Base-by-base conservation (phyloP, 2,888 invertebrate species). In the Iselma pallidipennis region DNA sequence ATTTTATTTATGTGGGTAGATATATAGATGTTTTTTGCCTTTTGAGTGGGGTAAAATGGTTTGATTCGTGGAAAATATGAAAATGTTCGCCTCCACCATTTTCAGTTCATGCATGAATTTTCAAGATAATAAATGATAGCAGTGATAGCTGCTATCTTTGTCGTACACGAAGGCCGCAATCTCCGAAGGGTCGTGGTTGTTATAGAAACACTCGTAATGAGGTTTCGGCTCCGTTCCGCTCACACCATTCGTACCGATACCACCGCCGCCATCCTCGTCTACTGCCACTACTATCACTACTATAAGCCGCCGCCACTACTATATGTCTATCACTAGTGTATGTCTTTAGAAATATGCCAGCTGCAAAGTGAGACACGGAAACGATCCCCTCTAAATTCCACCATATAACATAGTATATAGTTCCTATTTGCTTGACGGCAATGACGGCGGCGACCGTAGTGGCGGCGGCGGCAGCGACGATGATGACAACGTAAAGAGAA, bases 161-260 rank as follows among this genome's bases (percentile, higher is more conserved):
- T 70, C 67, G 59, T 69, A 65, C 69, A 60, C 14, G 45, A 45
- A 66, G 68, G 57, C 67, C 67, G 66, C 72, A 71, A 72, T 73
- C 73, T 73, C 66, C 67, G 69, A 73, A 75, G 75, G 74, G 72
- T 73, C 74, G 72, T 66, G 72, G 75, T 75, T 75, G 75, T 75
- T 75, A 75, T 75, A 75, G 75, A 75, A 75, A 75, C 75, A 75
- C 72, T 72, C 71, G 72, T 75, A 75, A 75, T 75, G 75, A 75
- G 74, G 73, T 74, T 74, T 74, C 71, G 69, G 67, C 71, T 67
- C 56, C 65, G 62, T 64, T 66, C 57, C 53, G 52, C 62, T 62
- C 55, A 55, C 62, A 59, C 52, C 57, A 62, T 55, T 48, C 61
- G 14, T 31, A 19, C 50, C 29, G n/a, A 53, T 57, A 57, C 54